These are phyloP conservation scores for Coleophora deauratella DNA, from an alignment of 2,888 invertebrate genomes.

Conservation along the genomic window DNA sequence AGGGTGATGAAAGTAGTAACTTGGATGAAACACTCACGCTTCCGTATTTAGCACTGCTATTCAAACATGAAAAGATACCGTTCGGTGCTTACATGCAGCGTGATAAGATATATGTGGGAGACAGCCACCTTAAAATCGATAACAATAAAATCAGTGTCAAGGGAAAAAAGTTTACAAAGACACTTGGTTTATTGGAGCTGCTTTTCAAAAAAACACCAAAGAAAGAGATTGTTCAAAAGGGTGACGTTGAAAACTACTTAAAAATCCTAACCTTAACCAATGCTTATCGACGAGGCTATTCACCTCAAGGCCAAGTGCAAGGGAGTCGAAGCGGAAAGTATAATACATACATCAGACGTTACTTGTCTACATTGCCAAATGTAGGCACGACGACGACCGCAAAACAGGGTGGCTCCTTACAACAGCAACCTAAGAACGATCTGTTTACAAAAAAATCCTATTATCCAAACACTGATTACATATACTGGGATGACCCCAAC, in stretches of 20 bases:
- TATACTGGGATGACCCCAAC: constrained; percentile 22
- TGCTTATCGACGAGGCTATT: constrained; percentile 13
- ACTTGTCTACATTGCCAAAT: background rate
- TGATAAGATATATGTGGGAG: too few relatives aligned
- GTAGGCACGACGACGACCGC: too few relatives aligned
- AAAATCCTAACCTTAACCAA: constrained; percentile 6
- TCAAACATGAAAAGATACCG: too few relatives aligned
- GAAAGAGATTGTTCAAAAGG: background rate
- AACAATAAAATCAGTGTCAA: background rate
- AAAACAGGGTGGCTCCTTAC: constrained; percentile 9
- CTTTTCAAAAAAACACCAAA: background rate
- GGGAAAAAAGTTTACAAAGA: background rate
- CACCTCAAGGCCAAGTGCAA: constrained; percentile 11
- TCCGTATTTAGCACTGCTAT: too few relatives aligned
- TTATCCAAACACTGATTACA: constrained; percentile 9
- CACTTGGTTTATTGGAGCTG: background rate
- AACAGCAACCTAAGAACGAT: too few relatives aligned
- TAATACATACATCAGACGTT: constrained; percentile 6
- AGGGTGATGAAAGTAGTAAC: too few relatives aligned
- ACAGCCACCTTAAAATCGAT: too few relatives aligned
- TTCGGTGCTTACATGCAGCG: too few relatives aligned
- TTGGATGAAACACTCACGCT: too few relatives aligned
- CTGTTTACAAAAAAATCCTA: constrained; percentile 6
- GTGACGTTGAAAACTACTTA: background rate
- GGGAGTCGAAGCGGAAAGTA: constrained; percentile 12